Evolutionary conservation across 2,888 invertebrate species (phyloP), one percentile per base, ranked within the genome.

Genomic region (Callosobruchus maculatus): DNA sequence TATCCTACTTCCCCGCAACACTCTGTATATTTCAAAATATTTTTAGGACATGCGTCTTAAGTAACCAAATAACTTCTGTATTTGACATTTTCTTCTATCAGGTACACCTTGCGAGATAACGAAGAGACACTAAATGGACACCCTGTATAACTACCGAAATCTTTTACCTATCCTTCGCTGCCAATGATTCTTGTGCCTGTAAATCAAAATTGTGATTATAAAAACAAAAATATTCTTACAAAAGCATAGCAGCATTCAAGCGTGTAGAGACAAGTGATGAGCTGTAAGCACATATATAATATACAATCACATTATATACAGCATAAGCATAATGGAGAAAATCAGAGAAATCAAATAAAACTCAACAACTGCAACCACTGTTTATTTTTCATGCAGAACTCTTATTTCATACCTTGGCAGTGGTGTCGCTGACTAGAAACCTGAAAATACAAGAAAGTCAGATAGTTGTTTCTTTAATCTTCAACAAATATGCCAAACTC

Each of bases 101-200:
- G n/a, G n/a, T n/a, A n/a, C n/a, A n/a, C n/a, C n/a, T n/a, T n/a
- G n/a, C n/a, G n/a, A n/a, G n/a, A n/a, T n/a, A n/a, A n/a, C n/a
- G n/a, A n/a, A n/a, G n/a, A n/a, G n/a, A n/a, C n/a, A n/a, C n/a
- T n/a, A n/a, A n/a, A n/a, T n/a, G n/a, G n/a, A n/a, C n/a, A n/a
- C n/a, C n/a, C n/a, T n/a, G n/a, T 49, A 21, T 18, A 26, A 20
- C 26, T 18, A 18, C 26, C 26, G 4, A 2, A 3, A n/a, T n/a
- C n/a, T 71, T 30, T 76, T 77, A 79, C 87, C 83, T 49, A 85
- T 78, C 78, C 81, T 82, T 49, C 85, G 73, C 73, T 73, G 74
- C 74, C n/a, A 72, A 18, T 70, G 70, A 76, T 21, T 21, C 66
- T 21, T 76, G 72, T 21, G 70, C 77, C 79, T 79, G 74, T 72